Evolutionary conservation across 2,888 invertebrate species (phyloP).

Genomic region (Osedax frankpressi): DNA sequence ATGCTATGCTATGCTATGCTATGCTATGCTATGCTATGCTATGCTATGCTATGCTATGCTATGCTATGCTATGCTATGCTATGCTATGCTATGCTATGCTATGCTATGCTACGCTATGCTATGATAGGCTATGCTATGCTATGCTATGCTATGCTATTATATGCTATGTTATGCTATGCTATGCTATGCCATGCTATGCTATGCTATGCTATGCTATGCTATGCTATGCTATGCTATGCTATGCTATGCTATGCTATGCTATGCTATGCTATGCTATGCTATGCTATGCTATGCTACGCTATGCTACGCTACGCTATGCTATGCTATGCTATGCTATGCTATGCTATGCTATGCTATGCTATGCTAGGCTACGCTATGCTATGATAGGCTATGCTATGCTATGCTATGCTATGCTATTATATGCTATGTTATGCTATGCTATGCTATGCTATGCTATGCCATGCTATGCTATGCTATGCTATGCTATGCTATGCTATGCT

Average conservation of each 20-base stretch:
- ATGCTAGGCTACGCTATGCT: too few species aligned
- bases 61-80: neutral
- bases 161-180: neutral
- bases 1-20: neutral
- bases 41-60: neutral
- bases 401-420: too few species aligned
- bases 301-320: too few species aligned
- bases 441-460: too few species aligned
- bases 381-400: neutral
- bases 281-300: neutral
- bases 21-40: neutral
- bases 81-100: neutral
- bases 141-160: constrained; percentile 7
- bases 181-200: neutral
- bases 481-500: too few species aligned
- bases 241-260: constrained; percentile 8
- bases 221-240: constrained; percentile 3
- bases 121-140: neutral
- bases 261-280: neutral
- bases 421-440: too few species aligned
- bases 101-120: neutral
- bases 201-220: neutral
- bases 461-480: too few species aligned
- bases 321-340: neutral
- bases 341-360: neutral